Evolutionary conservation across 2,113 vertebrate species (phyloP).

Genomic region (Neogobius melanostomus): DNA sequence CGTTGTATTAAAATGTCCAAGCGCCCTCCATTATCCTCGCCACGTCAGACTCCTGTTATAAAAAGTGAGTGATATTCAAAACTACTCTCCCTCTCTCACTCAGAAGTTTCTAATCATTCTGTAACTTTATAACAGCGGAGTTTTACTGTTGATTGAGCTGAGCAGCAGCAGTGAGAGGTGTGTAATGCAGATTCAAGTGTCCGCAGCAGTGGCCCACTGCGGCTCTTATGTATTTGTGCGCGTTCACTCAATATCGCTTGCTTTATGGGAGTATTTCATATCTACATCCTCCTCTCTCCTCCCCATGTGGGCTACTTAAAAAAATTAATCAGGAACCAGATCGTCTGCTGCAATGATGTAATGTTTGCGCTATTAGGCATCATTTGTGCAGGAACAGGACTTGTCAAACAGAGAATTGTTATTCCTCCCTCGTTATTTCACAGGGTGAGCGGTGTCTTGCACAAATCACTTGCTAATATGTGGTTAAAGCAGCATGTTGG

Average conservation of each 20-base stretch:
- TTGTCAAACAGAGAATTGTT: no score
- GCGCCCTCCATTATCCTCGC: no score
- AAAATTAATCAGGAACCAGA: no score
- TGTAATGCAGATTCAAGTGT: background rate
- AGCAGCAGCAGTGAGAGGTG: background rate
- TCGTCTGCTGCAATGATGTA: no score
- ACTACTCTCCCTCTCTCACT: background rate
- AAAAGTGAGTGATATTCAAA: background rate
- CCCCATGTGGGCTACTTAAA: slow-evolving; percentile 1
- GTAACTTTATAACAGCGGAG: background rate
- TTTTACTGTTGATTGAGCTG: background rate
- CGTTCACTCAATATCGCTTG: background rate
- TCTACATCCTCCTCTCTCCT: slow-evolving; percentile 26
- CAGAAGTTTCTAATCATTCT: background rate
- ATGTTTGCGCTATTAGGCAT: no score
- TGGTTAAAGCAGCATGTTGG: no score
- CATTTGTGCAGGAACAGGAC: no score
- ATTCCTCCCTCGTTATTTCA: no score
- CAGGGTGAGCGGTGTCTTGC: no score
- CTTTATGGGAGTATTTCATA: no score
- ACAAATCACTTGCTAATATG: no score
- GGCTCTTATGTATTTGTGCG: background rate
- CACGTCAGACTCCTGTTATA: background rate
- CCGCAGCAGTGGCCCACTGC: background rate
- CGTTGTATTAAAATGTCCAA: no score